Percentiles rank a stretch among this genome's conserved stretches.
These are phyloP conservation scores for Diphyllodes magnificus DNA, from an alignment of 2,113 vertebrate genomes.

Conservation along the genomic window DNA sequence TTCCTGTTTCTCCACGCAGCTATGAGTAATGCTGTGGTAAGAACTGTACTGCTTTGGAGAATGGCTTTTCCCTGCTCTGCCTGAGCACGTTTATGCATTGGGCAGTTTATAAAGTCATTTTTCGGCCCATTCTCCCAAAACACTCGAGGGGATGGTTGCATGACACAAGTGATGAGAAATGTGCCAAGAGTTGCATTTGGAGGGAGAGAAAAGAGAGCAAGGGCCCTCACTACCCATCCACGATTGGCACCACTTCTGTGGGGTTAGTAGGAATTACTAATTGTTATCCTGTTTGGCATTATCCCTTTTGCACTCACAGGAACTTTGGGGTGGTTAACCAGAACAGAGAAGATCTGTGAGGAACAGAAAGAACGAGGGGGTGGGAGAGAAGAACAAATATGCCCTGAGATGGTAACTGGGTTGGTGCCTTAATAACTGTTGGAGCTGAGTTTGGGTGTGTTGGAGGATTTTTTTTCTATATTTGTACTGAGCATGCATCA, in stretches of 20 bases:
- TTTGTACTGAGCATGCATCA: conserved; percentile 21
- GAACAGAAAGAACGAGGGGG: not conserved
- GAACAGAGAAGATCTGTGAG: not conserved
- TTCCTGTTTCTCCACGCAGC: not conserved
- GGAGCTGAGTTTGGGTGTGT: not conserved
- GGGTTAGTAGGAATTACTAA: not conserved
- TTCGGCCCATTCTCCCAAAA: not conserved
- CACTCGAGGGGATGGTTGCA: not conserved
- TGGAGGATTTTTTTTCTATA: conserved; percentile 10
- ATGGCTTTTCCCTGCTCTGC: not conserved
- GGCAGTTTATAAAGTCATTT: not conserved
- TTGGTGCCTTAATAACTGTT: not conserved
- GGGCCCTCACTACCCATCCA: not conserved
- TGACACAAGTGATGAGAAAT: not conserved
- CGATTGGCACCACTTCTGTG: not conserved
- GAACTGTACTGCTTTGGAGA: not conserved
- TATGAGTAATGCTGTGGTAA: not conserved
- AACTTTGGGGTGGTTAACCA: not conserved
- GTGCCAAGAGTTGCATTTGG: too few species aligned
- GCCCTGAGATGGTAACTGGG: not conserved
- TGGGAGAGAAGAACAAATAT: not conserved
- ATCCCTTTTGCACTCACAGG: not conserved
- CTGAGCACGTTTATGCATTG: not conserved
- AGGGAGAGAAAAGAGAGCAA: not conserved
- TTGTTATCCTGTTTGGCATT: not conserved